Conservation (phyloP, 2,113 vertebrate genomes). For the Pomatorhinus ruficollis region DNA sequence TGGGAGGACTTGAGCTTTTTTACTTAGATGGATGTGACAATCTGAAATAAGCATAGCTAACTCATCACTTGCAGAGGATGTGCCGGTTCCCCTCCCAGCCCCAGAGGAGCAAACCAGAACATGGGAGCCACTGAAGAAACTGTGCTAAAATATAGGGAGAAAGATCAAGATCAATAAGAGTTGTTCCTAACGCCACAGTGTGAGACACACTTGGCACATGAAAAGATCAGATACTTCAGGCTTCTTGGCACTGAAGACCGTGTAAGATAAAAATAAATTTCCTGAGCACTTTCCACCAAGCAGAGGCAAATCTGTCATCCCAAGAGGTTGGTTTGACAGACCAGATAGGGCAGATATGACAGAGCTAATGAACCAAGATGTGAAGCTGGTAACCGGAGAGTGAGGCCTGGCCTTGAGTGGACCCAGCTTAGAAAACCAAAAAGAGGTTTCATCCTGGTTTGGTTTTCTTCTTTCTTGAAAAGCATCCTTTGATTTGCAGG, state of each 20-base stretch:
- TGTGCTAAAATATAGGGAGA: not conserved
- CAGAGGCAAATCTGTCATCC: not conserved
- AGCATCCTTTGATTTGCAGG: not conserved
- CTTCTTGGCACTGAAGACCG: not conserved
- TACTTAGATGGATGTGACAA: not conserved
- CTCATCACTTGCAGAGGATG: too few relatives aligned
- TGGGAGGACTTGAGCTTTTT: not conserved
- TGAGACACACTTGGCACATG: rapidly evolving
- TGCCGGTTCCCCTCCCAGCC: not conserved
- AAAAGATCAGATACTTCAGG: not conserved
- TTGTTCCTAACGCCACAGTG: not conserved
- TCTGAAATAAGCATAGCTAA: not conserved
- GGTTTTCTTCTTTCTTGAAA: not conserved
- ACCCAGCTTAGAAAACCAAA: not conserved
- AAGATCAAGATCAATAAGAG: not conserved
- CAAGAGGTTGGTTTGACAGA: not conserved
- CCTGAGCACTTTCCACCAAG: not conserved
- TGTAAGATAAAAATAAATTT: not conserved
- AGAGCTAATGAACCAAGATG: not conserved
- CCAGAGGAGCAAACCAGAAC: not conserved
- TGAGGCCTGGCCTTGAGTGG: not conserved
- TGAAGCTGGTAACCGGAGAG: not conserved
- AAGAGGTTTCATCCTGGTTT: not conserved
- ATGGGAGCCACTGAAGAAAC: not conserved
- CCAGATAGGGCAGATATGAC: not conserved